Evolutionary conservation across 2,113 vertebrate species (phyloP).

Genomic region (Lepus timidus): DNA sequence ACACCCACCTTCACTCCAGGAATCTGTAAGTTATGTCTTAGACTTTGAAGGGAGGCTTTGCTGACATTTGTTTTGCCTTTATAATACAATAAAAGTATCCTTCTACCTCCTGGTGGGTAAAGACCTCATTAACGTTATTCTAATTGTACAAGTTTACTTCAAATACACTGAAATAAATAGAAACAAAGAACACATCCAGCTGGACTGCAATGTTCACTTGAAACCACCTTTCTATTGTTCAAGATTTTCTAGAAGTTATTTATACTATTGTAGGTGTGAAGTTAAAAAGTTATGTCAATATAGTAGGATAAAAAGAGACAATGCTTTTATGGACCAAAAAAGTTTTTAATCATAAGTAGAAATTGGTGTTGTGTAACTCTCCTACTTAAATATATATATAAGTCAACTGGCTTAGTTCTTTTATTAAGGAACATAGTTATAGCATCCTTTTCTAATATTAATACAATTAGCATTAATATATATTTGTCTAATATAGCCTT

Average conservation of each 20-base stretch:
- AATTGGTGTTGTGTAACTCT: not conserved
- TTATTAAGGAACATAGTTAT: conserved; percentile 82
- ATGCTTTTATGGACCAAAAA: conserved; percentile 14
- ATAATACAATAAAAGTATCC: conserved; percentile 44
- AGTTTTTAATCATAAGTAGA: conserved; percentile 64
- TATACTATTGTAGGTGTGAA: conserved; percentile 1
- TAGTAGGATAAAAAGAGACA: not conserved
- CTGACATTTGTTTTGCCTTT: conserved; percentile 42
- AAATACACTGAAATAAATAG: conserved; percentile 36
- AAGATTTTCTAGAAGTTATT: not conserved
- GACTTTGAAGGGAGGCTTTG: conserved; percentile 33
- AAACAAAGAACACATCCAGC: not conserved
- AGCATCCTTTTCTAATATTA: conserved; percentile 75
- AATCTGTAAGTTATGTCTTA: not conserved
- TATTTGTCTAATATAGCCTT: conserved; percentile 75
- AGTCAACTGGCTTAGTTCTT: conserved; percentile 70
- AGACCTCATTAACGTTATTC: conserved; percentile 56
- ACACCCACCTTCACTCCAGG: not conserved
- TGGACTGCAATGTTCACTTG: not conserved
- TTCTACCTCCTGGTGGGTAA: conserved; percentile 24
- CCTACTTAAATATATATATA: conserved; percentile 70
- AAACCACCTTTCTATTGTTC: not conserved
- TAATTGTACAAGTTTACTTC: conserved; percentile 58
- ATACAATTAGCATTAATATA: conserved; percentile 75
- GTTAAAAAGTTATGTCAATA: not conserved